Base-by-base conservation (phyloP, 1,140 invertebrate genomes). In the Caenorhabditis tropicalis region DNA sequence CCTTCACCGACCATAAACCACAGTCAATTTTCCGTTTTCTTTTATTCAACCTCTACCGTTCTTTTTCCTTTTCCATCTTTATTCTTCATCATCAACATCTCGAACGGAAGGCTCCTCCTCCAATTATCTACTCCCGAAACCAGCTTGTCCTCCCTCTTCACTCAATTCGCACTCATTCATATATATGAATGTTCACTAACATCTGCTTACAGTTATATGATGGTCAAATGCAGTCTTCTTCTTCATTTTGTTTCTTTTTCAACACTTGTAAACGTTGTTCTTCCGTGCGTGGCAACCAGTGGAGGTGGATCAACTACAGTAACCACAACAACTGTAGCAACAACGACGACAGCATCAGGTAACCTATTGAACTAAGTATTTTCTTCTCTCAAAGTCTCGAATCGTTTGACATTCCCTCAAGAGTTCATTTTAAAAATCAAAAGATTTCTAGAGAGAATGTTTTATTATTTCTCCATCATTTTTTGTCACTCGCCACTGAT, bases 71-170 rank as follows among this genome's bases (percentile, higher is more conserved):
- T n/a, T 9, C 43, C 31, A 29, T 65, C 19, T 70, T 70, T 15
- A 33, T 36, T 43, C 65, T 21, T 74, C 65, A 74, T 74, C 65
- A 74, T 74, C 65, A 43, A 74, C 36, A 65, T 65, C 58, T 65
- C 58, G 58, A 65, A 65, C 65, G 65, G 65, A 74, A 39, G n/a
- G 65, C 65, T 43, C 65, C 65, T 74, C 65, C 65, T 74, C 27
- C 65, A 74, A 74, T 74, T 74, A 74, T 43, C 65, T 36, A 29
- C 43, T 74, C 65, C 36, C 36, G 36, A 74, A 74, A 74, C 65
- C 65, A 74, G 65, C 65, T 74, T 74, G 36, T 43, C 65, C 21
- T 74, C 33, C 65, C 65, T 74, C 65, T 74, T 74, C 65, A 74
- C 36, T 74, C 65, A 46, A 74, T 74, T 74, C 65, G 65, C 65